These are phyloP conservation scores for Nesogale talazaci DNA, from an alignment of 2,113 vertebrate genomes.

Conservation along the genomic window DNA sequence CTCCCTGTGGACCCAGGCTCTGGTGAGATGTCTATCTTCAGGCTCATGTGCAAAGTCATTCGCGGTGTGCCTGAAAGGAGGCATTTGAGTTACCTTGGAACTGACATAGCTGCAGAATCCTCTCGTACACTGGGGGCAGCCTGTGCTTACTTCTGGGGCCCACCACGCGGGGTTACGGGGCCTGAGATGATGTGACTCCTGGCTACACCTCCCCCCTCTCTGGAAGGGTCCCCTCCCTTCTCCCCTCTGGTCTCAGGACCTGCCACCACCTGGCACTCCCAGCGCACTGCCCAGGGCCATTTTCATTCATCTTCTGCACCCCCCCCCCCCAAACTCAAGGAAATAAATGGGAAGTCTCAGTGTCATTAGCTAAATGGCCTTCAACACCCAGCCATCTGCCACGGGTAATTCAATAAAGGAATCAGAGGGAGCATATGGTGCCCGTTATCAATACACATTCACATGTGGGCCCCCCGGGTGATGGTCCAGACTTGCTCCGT, in stretches of 20 bases:
- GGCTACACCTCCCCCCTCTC: accelerated
- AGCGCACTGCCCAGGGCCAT: not conserved
- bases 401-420: conserved; percentile 79
- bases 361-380: conserved; percentile 73
- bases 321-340: conserved; percentile 50
- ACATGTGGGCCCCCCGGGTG: conserved; percentile 51
- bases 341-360: conserved; percentile 68
- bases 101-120: not conserved
- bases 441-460: conserved; percentile 72
- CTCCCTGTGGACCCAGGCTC: not conserved
- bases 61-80: not conserved
- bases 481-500: not conserved
- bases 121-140: not conserved
- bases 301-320: conserved; percentile 45
- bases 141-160: not conserved
- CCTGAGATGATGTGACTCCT: not conserved
- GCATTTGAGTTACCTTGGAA: not conserved
- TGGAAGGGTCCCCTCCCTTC: not conserved
- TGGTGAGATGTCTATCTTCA: not conserved
- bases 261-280: not conserved
- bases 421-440: conserved; percentile 73
- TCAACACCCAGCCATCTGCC: conserved; percentile 77
- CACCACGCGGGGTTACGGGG: accelerated
- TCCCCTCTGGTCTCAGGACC: not conserved
- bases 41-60: not conserved